Conservation (phyloP, 2,888 invertebrate genomes). For the Pelosia muscerda region DNA sequence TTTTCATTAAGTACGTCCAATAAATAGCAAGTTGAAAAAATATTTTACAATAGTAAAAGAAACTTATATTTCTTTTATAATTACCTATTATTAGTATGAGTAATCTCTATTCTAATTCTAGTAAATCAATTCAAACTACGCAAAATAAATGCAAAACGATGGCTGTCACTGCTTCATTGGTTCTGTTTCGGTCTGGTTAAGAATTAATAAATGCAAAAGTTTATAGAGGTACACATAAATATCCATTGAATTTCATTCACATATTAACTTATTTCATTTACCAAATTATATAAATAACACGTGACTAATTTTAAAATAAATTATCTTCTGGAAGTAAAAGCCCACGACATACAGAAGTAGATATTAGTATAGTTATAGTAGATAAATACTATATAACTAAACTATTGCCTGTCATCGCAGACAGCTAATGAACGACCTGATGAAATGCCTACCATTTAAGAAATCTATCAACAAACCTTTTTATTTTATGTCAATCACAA, state of each 20-base stretch:
- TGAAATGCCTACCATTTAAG: neutral
- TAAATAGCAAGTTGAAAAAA: too few species aligned
- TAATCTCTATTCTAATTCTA: too few species aligned
- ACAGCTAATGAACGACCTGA: neutral
- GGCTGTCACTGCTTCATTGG: neutral
- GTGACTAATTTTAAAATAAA: neutral
- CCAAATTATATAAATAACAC: neutral
- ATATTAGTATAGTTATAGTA: neutral
- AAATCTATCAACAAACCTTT: neutral
- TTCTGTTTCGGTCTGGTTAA: neutral
- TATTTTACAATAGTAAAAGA: too few species aligned
- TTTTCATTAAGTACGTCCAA: too few species aligned
- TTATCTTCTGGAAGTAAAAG: neutral
- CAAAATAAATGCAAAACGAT: neutral
- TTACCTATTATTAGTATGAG: too few species aligned
- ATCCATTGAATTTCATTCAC: neutral
- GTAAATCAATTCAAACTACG: neutral
- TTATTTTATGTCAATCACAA: neutral
- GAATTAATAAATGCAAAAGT: neutral
- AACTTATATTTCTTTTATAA: too few species aligned
- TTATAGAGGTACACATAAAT: slow-evolving; percentile 3
- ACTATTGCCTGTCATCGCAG: neutral
- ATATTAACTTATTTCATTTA: neutral
- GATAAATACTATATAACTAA: too few species aligned
- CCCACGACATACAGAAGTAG: neutral